Evolutionary conservation across 2,797 vertebrate species (phyloP), one percentile per base, ranked within the genome.

Genomic region (Lycodopsis pacificus): DNA sequence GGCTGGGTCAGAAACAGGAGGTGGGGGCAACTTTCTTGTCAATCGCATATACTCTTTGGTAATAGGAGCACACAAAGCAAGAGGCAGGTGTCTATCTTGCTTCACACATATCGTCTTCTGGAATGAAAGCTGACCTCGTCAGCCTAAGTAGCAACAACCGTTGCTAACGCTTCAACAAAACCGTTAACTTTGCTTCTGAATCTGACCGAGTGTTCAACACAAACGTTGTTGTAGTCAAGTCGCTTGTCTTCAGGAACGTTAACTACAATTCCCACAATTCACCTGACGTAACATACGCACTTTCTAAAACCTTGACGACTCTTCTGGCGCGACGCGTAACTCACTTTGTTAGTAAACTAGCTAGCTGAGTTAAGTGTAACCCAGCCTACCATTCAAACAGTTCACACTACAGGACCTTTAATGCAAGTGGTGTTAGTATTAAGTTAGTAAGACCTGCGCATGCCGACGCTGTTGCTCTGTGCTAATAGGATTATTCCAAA

Each of bases 201-300:
- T 17, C 7, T 7, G 14, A 32, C 7, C 0, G 9, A 15, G 11
- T 40, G 9, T 62, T 74, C 44, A 25, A 62, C 5, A 6, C 7
- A 54, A 30, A 42, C 4, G 8, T 10, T 34, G 4, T 27, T 5
- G 17, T 25, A 5, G 4, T 1, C 10, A n/a, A 48, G 63, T 2
- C 2, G 12, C 20, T 63, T 5, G 2, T 20, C 14, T 0, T 2
- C 5, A 10, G 0, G 1, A 19, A 57, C 27, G 15, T 9, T 32
- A 49, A 92, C 91, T 90, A 77, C 92, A 87, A 56, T 22, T 80
- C 92, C 92, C 92, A 92, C 1, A 77, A 87, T 78, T 1, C 91
- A 6, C 38, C 27, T 0, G 7, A 67, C 57, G 57, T 17, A 81
- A 38, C 11, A 0, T 40, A 70, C 76, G 86, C 49, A 71, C 49